These are phyloP conservation scores for Catharus ustulatus DNA, from an alignment of 2,797 vertebrate species.

Conservation along the genomic window DNA sequence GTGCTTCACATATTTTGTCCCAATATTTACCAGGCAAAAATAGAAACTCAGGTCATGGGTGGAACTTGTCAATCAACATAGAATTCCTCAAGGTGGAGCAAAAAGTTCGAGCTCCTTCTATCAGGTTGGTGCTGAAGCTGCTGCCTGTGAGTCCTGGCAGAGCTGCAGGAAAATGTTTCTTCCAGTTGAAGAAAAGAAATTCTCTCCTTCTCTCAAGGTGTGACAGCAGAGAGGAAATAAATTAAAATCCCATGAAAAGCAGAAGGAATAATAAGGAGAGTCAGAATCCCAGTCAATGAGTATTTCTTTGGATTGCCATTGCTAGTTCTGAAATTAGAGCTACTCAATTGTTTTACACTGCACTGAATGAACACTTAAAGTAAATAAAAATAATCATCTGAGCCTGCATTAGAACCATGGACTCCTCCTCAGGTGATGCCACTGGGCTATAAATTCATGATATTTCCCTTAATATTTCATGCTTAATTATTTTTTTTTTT, in stretches of 20 bases:
- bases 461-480: not conserved
- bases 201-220: not conserved
- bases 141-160: not conserved
- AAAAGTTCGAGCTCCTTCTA: not conserved
- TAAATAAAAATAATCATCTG: not conserved
- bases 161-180: not conserved
- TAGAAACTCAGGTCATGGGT: not conserved
- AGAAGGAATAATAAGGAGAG: not conserved
- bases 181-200: not conserved
- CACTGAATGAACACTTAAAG: not conserved
- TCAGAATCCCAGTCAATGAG: not conserved
- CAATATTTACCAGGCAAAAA: not conserved
- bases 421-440: not conserved
- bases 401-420: not conserved
- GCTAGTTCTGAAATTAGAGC: not conserved
- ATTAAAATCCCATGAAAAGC: not conserved
- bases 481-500: not conserved
- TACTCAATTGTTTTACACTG: not conserved
- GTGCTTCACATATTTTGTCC: not conserved
- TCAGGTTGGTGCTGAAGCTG: not conserved
- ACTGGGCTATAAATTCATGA: not conserved
- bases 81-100: not conserved
- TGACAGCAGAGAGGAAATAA: not conserved
- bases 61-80: not conserved
- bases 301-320: not conserved